Evolutionary conservation across 2,113 vertebrate species (phyloP).

Genomic region (Isichthys henryi): DNA sequence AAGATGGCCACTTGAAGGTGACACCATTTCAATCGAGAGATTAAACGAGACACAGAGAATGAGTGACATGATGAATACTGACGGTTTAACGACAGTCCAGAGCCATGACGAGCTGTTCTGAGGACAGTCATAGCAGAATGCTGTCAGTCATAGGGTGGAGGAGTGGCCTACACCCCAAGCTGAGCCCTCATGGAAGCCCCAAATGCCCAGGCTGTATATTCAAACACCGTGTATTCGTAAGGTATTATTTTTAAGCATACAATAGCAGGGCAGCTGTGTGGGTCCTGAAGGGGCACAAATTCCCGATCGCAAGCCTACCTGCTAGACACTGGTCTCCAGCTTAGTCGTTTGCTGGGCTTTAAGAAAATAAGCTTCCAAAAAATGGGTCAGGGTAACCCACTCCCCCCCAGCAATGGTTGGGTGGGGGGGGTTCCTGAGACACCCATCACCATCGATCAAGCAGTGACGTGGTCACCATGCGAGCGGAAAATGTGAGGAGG

Average conservation of each 20-base stretch:
- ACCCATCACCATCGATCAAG: neutral
- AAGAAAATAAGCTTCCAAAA: neutral
- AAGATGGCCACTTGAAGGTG: neutral
- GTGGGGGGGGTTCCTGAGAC: neutral
- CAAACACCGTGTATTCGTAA: neutral
- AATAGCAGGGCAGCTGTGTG: neutral
- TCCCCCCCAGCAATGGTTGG: neutral
- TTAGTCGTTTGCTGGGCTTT: neutral
- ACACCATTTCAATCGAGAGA: neutral
- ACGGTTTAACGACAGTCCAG: neutral
- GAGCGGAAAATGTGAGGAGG: neutral
- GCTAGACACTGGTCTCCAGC: neutral
- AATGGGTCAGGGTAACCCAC: neutral
- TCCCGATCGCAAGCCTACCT: neutral
- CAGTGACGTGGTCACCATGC: neutral
- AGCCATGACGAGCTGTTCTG: neutral
- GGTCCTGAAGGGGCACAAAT: neutral
- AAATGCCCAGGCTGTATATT: neutral
- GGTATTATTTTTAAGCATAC: neutral
- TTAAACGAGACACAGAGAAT: neutral
- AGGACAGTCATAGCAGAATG: neutral
- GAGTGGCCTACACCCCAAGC: neutral
- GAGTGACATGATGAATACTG: neutral
- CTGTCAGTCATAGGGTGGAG: neutral
- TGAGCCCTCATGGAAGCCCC: neutral